phyloP scores from a whole-genome alignment of 2,113 vertebrate genomes.

The Cryptoleucopteryx plumbea region DNA sequence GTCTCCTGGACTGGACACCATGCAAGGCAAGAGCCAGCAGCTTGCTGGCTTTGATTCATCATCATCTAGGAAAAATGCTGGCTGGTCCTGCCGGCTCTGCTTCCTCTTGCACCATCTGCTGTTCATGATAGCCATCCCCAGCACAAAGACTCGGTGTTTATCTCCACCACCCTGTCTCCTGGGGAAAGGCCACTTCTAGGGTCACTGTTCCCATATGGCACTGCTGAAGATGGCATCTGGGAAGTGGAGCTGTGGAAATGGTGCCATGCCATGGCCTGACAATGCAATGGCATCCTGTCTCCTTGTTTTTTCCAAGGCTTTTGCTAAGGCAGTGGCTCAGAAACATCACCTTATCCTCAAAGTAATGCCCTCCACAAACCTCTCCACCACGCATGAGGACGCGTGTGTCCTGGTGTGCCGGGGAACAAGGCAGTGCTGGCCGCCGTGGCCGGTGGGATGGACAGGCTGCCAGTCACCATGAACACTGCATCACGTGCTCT shows the following conservation, averaged over 20 bases:
- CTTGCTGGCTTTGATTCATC: background rate
- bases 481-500: background rate
- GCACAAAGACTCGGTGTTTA: background rate
- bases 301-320: background rate
- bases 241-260: background rate
- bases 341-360: background rate
- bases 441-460: background rate
- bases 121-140: background rate
- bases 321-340: background rate
- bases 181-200: background rate
- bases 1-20: conserved; percentile 16
- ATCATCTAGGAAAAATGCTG: conserved; percentile 37
- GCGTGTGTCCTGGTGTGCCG: background rate
- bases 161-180: background rate
- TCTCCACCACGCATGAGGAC: background rate
- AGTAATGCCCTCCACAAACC: background rate
- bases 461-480: background rate
- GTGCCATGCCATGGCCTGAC: background rate
- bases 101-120: conserved; percentile 5
- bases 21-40: conserved; percentile 12
- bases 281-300: background rate
- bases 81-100: background rate
- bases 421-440: background rate
- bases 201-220: background rate
- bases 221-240: background rate